Conservation (phyloP, 2,888 invertebrate genomes). For the Drosophila neoperkinsi region DNA sequence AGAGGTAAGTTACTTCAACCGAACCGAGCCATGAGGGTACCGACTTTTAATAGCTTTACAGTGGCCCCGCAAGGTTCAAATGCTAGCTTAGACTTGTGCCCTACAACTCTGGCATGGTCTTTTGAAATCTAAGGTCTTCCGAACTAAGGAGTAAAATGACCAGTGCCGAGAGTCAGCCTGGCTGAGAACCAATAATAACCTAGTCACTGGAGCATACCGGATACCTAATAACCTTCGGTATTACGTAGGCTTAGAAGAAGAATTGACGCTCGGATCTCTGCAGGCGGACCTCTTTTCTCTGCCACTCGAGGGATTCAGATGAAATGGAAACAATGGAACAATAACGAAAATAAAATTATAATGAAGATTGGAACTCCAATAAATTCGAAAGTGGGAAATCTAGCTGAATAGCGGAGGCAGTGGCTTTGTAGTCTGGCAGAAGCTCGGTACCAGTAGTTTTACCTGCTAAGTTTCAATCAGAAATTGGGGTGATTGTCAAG, state of each 20-base stretch:
- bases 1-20: neutral
- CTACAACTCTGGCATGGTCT: neutral
- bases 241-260: neutral
- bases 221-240: neutral
- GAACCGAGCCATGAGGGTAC: neutral
- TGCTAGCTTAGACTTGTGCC: neutral
- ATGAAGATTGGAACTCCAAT: neutral
- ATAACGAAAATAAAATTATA: neutral
- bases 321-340: neutral
- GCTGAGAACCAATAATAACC: neutral
- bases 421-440: neutral
- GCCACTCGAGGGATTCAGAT: no score
- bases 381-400: neutral
- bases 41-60: neutral
- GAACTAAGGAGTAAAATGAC: neutral
- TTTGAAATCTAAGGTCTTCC: neutral
- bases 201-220: neutral
- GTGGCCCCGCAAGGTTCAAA: neutral
- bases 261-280: neutral
- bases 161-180: neutral
- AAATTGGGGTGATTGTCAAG: neutral
- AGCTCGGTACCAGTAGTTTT: neutral
- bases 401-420: neutral
- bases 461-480: neutral
- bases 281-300: neutral